Base-by-base conservation (phyloP, 2,888 invertebrate genomes). In the Cantharis nigra region DNA sequence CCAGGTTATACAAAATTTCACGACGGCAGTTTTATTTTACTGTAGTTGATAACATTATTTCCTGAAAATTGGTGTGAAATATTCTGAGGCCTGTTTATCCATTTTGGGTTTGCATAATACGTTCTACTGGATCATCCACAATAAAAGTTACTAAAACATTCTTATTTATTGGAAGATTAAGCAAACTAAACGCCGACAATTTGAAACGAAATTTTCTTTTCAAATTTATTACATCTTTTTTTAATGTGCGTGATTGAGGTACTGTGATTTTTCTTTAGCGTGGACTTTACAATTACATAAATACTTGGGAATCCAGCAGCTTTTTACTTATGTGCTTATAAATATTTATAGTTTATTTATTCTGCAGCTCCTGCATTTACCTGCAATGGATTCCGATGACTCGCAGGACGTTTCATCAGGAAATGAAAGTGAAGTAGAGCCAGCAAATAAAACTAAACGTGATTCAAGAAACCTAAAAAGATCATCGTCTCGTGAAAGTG, bases 371-470 rank as follows among this genome's bases (percentile, higher is more conserved):
- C 11, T 70, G n/a, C 28, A 3, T 71, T 28, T 23, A 11, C 23
- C 65, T 75, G 64, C 79, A 77, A 92, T 92, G 91, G 92, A 92
- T 87, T 92, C 92, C 18, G 92, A 92, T 87, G 92, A 92, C 86
- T 92, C 92, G 80, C 89, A 89, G 83, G 91, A 91, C 88, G 90
- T 83, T 70, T 87, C 87, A 73, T 86, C 87, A 26, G 86, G 85
- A 73, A 87, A 86, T 80, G 88, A 88, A 74, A 86, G 86, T 78
- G 86, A 86, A 49, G 83, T 83, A 74, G 85, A 86, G 78, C 85
- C 84, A 69, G 83, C 83, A 3, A 78, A 78, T 69, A 85, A 84
- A 74, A 80, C 79, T 11, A 79, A 79, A 76, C 80, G 80, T 33
- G 74, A 71, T 63, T 83, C 81, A 70, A 76, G 80, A 76, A 80